Conservation (phyloP, 2,888 invertebrate species). For the Trichopoda pennipes region DNA sequence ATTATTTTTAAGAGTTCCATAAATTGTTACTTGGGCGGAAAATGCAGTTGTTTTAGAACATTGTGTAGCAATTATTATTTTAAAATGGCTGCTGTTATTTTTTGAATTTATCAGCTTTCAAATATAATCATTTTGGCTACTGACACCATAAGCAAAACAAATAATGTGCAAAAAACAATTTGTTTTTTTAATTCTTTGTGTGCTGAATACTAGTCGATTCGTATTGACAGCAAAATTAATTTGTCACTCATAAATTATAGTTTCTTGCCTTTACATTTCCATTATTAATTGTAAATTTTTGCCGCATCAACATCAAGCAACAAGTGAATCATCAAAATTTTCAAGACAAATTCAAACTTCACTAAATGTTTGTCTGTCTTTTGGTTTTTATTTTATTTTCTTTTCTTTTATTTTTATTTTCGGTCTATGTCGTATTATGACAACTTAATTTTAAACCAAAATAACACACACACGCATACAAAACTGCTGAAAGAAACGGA, state of each 20-base stretch:
- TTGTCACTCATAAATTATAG: constrained; percentile 46
- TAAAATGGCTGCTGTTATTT: too few species aligned
- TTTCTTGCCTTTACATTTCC: constrained; percentile 30
- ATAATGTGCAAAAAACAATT: too few species aligned
- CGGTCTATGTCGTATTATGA: constrained; percentile 63
- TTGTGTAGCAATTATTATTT: too few species aligned
- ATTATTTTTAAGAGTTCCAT: too few species aligned
- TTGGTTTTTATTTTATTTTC: not conserved
- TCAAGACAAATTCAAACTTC: constrained; percentile 67
- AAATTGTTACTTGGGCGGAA: too few species aligned
- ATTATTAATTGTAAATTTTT: constrained; percentile 13
- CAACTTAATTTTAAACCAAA: constrained; percentile 61
- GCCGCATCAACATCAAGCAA: constrained; percentile 7
- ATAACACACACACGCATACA: constrained; percentile 3
- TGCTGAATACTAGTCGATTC: not conserved
- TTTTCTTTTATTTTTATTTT: constrained; percentile 11
- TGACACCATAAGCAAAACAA: too few species aligned
- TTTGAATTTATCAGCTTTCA: too few species aligned
- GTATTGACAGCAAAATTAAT: constrained; percentile 37
- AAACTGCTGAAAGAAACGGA: constrained; percentile 8
- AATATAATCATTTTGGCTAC: too few species aligned
- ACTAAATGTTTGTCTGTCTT: constrained; percentile 52
- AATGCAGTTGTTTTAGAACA: too few species aligned
- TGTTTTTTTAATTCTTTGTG: too few species aligned
- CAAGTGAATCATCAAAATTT: constrained; percentile 56